Evolutionary conservation across 2,888 invertebrate species (phyloP).

Genomic region (Brassicogethes aeneus): DNA sequence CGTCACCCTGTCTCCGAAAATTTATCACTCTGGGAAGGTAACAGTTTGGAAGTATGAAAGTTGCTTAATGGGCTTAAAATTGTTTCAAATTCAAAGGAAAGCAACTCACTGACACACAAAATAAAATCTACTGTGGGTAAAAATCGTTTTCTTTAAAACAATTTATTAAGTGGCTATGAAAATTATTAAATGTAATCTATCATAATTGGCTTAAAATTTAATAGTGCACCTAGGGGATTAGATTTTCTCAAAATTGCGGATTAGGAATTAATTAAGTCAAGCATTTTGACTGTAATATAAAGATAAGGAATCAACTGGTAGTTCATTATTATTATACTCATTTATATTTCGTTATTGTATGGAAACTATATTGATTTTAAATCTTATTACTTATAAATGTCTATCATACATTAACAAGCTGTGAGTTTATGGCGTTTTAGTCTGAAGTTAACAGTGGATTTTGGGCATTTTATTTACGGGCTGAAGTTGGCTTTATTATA

Average conservation of each 20-base stretch:
- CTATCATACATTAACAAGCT: too few relatives aligned
- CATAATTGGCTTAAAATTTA: neutral
- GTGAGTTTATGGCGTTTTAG: too few relatives aligned
- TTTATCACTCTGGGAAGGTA: neutral
- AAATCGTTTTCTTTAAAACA: too few relatives aligned
- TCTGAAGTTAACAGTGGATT: too few relatives aligned
- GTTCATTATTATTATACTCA: neutral
- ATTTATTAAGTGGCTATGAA: too few relatives aligned
- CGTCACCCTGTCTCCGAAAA: neutral
- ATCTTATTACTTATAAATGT: too few relatives aligned
- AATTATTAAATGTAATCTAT: too few relatives aligned
- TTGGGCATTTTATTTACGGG: too few relatives aligned
- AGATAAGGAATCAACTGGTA: neutral
- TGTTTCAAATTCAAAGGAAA: neutral
- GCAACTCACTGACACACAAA: neutral
- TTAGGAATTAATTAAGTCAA: neutral
- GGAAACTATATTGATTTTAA: too few relatives aligned
- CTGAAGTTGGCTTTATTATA: too few relatives aligned
- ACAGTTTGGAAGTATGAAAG: neutral
- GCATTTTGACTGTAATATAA: neutral
- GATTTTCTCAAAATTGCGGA: neutral
- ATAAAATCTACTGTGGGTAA: neutral
- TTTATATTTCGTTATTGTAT: too few relatives aligned
- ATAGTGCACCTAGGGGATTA: neutral
- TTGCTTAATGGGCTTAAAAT: neutral